A percentile compares a stretch with the other conserved stretches of the same genome.
Conservation (phyloP, 1,140 invertebrate species). For the Drosophila littoralis region DNA sequence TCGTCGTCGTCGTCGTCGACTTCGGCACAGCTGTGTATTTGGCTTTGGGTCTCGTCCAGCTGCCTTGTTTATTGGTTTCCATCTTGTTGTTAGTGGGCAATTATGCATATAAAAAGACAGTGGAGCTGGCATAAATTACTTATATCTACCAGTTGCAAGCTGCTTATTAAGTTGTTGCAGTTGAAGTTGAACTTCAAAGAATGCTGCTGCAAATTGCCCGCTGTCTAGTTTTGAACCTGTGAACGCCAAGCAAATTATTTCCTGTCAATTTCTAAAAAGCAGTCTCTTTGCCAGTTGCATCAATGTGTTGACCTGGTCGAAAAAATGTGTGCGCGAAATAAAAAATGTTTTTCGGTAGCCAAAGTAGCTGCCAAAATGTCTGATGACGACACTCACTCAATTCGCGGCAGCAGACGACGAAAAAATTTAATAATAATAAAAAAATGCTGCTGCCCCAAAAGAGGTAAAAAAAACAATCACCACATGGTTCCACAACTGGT, state of each 20-base stretch:
- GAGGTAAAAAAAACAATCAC: constrained; percentile 3
- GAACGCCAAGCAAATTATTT: constrained; percentile 3
- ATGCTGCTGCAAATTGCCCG: constrained; percentile 46
- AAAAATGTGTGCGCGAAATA: neutral
- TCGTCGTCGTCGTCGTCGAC: neutral
- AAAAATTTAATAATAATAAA: constrained; percentile 45
- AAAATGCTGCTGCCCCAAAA: constrained; percentile 49
- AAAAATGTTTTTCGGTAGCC: constrained; percentile 55
- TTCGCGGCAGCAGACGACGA: neutral
- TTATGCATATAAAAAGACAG: constrained; percentile 57
- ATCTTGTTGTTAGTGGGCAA: constrained; percentile 35
- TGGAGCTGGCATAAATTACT: constrained; percentile 57
- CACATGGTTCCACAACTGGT: constrained; percentile 6
- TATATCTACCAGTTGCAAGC: constrained; percentile 44
- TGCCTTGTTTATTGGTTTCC: constrained; percentile 37
- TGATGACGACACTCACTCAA: constrained; percentile 38
- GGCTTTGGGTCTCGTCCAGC: constrained; percentile 19
- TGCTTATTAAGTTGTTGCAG: constrained; percentile 73
- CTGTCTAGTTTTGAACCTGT: constrained; percentile 4
- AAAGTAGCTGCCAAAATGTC: constrained; percentile 47
- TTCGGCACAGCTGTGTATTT: constrained; percentile 46
- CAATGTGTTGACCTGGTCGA: constrained; percentile 15
- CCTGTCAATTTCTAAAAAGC: constrained; percentile 5
- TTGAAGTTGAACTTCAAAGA: constrained; percentile 59
- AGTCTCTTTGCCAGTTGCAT: constrained; percentile 34